Percentiles rank a stretch among this genome's conserved stretches.
Conservation (phyloP, 2,113 vertebrate species). For the Eubucco bourcierii region DNA sequence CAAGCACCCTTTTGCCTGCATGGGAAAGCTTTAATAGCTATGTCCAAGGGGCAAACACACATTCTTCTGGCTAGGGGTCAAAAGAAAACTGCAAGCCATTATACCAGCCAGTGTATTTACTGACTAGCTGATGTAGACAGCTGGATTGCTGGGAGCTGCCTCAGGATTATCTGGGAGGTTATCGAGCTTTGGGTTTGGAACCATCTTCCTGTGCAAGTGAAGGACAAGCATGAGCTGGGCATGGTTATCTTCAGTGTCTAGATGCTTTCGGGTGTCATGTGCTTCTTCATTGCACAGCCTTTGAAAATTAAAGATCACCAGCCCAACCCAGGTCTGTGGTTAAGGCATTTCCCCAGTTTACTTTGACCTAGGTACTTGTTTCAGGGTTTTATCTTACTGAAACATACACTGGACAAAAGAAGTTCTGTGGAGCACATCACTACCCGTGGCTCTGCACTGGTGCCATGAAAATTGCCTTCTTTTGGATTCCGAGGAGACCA, state of each 20-base stretch:
- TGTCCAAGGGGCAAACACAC: neutral
- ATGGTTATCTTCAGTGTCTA: neutral
- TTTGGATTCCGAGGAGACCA: accelerated
- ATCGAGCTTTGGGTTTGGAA: neutral
- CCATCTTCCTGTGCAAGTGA: neutral
- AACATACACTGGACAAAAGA: neutral
- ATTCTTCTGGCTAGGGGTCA: neutral
- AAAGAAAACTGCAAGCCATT: neutral
- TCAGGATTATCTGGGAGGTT: neutral
- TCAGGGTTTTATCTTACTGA: neutral
- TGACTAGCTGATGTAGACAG: neutral
- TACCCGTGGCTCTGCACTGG: neutral
- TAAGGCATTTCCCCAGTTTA: neutral
- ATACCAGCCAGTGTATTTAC: neutral
- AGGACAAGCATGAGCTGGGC: neutral
- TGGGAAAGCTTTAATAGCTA: neutral
- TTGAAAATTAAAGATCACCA: neutral
- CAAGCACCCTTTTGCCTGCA: neutral
- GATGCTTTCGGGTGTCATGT: neutral
- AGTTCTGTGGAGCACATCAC: neutral
- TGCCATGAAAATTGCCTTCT: neutral
- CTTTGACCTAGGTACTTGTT: neutral
- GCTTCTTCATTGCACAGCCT: neutral
- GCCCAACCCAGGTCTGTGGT: neutral
- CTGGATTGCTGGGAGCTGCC: neutral